phyloP scores from a whole-genome alignment of 1,140 invertebrate genomes.

The Coptotermes formosanus region DNA sequence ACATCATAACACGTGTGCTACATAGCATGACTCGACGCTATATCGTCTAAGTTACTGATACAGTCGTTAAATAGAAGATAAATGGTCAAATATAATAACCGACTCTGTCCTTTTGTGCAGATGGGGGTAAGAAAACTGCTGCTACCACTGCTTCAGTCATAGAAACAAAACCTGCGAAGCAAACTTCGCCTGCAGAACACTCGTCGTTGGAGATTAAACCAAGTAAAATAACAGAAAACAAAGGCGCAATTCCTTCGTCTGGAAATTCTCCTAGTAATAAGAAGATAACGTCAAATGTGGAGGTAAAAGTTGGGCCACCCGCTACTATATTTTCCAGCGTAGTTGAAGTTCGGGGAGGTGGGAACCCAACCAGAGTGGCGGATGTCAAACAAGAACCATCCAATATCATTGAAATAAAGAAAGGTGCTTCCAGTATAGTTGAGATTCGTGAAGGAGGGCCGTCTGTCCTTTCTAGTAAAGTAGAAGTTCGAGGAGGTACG shows the following conservation, averaged over 20 bases:
- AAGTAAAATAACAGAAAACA: constrained; percentile 50
- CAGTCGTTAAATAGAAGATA: no score
- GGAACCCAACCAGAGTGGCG: constrained; percentile 43
- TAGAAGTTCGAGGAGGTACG: constrained; percentile 48
- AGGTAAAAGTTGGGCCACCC: background rate
- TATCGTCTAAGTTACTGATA: no score
- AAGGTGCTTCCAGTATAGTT: constrained; percentile 34
- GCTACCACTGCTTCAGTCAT: constrained; percentile 51
- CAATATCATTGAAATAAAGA: constrained; percentile 39
- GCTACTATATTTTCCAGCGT: constrained; percentile 43
- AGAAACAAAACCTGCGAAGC: constrained; percentile 51
- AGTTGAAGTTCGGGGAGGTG: constrained; percentile 42
- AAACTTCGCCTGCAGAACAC: constrained; percentile 46
- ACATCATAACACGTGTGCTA: no score
- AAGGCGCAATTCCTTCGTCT: background rate
- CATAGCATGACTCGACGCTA: no score
- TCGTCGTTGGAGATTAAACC: constrained; percentile 51
- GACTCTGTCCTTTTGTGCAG: background rate
- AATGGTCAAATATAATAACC: no score
- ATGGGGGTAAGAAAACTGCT: background rate
- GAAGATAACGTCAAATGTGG: background rate
- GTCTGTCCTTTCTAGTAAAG: constrained; percentile 47
- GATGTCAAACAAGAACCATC: constrained; percentile 43
- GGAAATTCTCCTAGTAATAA: constrained; percentile 41
- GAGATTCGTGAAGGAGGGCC: constrained; percentile 40